Base-by-base conservation (phyloP, 2,888 invertebrate species). In the Achlya flavicornis region DNA sequence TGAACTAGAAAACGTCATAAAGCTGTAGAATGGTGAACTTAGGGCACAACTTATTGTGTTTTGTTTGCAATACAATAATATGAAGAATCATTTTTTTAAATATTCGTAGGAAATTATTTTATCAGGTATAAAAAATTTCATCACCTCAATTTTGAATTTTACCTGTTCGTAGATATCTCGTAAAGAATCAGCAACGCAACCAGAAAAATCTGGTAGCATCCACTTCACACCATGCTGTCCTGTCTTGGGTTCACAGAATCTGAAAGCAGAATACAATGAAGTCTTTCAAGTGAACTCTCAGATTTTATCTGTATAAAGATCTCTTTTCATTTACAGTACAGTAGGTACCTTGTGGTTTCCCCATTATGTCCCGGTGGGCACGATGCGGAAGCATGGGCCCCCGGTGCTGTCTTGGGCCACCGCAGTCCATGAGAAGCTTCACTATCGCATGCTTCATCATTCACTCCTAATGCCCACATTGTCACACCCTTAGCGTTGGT, bases 191-290 rank as follows among this genome's bases (percentile, higher is more conserved):
- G 96, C 95, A 33, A 96, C 91, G 80, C 97, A 97, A 26, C 94
- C 93, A 1, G 97, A 96, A 81, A 97, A 97, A 84, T 97, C 97
- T 0, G 97, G 96, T 58, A 94, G 86, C 74, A 95, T 94, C 97
- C 97, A 97, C 69, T 95, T 95, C 0, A 97, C 96, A 32, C 95
- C 95, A 46, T 95, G 95, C 16, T 88, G 87, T 66, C 89, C 87
- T 2, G 91, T 87, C 77, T 91, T 93, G 1, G 93, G 90, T 73
- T 93, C 93, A 64, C 94, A 94, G 68, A 92, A 92, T 67, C 93
- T 94, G 73, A 57, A 82, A 85, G 48, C n/a, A 62, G 38, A 26
- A 33, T 12, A 5, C 38, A 6, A 57, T 35, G 12, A 38, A 38
- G 10, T 38, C 2, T 8, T 7, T 10, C 10, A 38, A 10, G 10